Evolutionary conservation across 2,113 vertebrate species (phyloP).

Genomic region (Perognathus longimembris): DNA sequence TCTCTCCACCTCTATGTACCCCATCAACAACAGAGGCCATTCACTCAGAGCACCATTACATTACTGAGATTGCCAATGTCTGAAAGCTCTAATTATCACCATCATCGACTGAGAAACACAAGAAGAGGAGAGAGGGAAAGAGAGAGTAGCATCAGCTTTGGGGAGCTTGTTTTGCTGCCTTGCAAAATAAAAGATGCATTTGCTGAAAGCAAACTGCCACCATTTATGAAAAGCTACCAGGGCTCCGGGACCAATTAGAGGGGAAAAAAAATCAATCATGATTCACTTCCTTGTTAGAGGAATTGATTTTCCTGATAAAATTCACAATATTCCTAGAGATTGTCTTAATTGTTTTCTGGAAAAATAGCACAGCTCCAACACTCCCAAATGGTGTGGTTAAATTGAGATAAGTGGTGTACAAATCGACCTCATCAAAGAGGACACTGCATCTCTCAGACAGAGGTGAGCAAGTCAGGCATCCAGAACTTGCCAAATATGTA

Average conservation of each 20-base stretch:
- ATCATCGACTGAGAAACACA: neutral
- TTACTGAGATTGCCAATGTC: neutral
- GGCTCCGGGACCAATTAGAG: constrained; percentile 64
- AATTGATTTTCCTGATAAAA: constrained; percentile 77
- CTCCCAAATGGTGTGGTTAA: constrained; percentile 45
- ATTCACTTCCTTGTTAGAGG: constrained; percentile 73
- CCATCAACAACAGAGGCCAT: neutral
- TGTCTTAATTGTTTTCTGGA: constrained; percentile 79
- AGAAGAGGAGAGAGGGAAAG: neutral
- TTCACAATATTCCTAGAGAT: constrained; percentile 70
- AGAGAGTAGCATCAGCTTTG: neutral
- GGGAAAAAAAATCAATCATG: constrained; percentile 51
- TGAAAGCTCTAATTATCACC: neutral
- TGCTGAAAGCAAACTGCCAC: constrained; percentile 58
- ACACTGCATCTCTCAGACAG: neutral
- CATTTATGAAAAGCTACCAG: constrained; percentile 56
- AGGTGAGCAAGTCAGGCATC: neutral
- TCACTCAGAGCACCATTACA: neutral
- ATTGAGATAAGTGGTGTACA: constrained; percentile 55
- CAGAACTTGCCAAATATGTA: neutral
- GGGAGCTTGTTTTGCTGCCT: neutral
- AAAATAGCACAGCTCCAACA: constrained; percentile 51
- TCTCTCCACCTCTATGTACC: neutral
- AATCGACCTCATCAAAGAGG: neutral
- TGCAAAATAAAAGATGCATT: constrained; percentile 59